phyloP scores from a whole-genome alignment of 2,888 invertebrate genomes.

The Trachelus troglodyta region DNA sequence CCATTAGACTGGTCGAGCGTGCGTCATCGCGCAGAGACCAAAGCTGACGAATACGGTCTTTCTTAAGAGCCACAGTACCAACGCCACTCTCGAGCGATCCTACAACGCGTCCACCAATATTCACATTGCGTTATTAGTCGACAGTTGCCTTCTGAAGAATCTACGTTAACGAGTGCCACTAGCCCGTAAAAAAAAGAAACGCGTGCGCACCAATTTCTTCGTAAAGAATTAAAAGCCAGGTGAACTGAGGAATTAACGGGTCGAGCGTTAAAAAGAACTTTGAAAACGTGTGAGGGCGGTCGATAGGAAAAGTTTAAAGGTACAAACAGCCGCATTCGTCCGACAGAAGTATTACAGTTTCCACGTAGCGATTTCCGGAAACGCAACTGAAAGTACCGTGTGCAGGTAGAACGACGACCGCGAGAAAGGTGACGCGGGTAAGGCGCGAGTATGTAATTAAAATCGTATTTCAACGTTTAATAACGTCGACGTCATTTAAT shows the following conservation, averaged over 20 bases:
- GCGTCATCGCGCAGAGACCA: neutral
- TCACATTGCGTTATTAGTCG: too few species aligned
- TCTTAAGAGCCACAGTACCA: neutral
- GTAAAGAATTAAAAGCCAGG: neutral
- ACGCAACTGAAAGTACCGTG: neutral
- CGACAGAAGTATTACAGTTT: neutral
- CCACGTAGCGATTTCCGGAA: neutral
- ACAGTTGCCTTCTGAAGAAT: too few species aligned
- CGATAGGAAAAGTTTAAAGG: too few species aligned
- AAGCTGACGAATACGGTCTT: neutral
- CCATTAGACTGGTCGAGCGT: neutral
- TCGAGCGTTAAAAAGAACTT: neutral
- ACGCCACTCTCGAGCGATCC: too few species aligned
- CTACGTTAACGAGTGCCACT: too few species aligned
- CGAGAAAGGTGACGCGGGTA: neutral
- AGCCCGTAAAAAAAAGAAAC: neutral
- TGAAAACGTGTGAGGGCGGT: neutral
- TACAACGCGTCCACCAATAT: too few species aligned
- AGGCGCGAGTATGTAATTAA: neutral
- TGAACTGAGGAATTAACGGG: accelerated
- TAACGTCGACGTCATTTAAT: conserved; percentile 9
- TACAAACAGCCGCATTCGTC: too few species aligned
- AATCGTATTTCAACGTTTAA: conserved; percentile 10
- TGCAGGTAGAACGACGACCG: neutral
- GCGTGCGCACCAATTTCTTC: neutral